Percentiles rank a stretch among this genome's conserved stretches.
phyloP scores from a whole-genome alignment of 2,113 vertebrate species.

The Ranitomeya variabilis region DNA sequence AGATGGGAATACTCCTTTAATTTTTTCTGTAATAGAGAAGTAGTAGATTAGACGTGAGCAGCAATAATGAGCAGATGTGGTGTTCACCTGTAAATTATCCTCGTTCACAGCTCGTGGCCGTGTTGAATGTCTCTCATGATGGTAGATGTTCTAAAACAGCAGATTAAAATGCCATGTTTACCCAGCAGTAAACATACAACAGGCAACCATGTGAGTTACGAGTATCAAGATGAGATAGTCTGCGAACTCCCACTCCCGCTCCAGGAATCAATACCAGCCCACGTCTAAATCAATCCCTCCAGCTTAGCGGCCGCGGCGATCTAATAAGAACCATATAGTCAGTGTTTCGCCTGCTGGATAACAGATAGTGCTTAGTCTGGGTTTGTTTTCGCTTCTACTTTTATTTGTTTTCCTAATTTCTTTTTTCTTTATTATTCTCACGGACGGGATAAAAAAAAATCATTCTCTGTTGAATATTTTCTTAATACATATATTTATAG shows the following conservation, averaged over 20 bases:
- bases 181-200: constrained; percentile 5
- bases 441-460: background rate
- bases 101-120: background rate
- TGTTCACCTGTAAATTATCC: background rate
- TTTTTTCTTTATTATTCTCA: background rate
- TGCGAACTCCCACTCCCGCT: constrained; percentile 28
- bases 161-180: constrained; percentile 37
- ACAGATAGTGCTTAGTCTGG: background rate
- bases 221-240: constrained; percentile 19
- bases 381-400: background rate
- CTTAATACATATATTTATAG: background rate
- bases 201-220: constrained; percentile 15
- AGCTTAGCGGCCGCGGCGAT: background rate
- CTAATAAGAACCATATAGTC: background rate
- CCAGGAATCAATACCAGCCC: constrained; percentile 13
- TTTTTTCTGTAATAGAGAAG: background rate
- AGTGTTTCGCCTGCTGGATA: background rate
- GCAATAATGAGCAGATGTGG: background rate
- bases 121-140: background rate
- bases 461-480: background rate
- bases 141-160: constrained; percentile 38
- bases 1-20: background rate
- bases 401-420: background rate
- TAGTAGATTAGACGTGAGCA: background rate
- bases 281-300: constrained; percentile 14